Base-by-base conservation (phyloP, 2,113 vertebrate species). In the Bubo bubo region DNA sequence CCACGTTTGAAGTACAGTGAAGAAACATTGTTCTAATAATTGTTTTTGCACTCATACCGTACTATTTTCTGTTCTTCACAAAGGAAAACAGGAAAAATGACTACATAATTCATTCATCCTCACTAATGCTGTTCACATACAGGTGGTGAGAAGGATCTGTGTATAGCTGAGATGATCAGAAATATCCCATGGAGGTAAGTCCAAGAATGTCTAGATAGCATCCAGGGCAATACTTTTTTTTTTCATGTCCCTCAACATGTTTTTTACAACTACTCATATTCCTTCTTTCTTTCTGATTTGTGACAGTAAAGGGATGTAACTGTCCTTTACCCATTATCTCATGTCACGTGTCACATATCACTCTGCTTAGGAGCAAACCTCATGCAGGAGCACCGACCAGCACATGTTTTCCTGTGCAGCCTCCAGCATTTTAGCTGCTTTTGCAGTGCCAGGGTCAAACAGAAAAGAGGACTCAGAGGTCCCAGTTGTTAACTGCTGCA, bases 11-110 rank as follows among this genome's bases (percentile, higher is more conserved):
- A 95, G 41, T 89, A 92, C 62, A 93, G n/a, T 80, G 86, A 97
- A 95, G 85, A 94, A 95, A 18, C 55, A 68, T 86, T 87, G 83
- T 85, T 97, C 96, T 97, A 97, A 80, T 93, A 83, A 71, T 82
- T 87, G 32, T 3, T 64, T 86, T 89, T 66, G 88, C 50, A 72
- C 55, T 94, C 11, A 84, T 96, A 59, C n/a, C 59, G 39, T 75
- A 15, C 27, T 93, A 67, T 96, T 95, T 96, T 90, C 34, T 90
- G 20, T 95, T 91, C 64, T 91, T 28, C 63, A 86, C 30, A 15
- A 60, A 56, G 56, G 7, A 76, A 66, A 95, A 88, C 24, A 77
- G 41, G 37, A 90, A 68, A 79, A 90, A 80, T 18, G 20, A 70
- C 3, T 6, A 73, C 56, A 24, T 71, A 85, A 86, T 75, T 83